Base-by-base conservation (phyloP, 1,140 invertebrate genomes). In the Pygmarrhopalites habei region DNA sequence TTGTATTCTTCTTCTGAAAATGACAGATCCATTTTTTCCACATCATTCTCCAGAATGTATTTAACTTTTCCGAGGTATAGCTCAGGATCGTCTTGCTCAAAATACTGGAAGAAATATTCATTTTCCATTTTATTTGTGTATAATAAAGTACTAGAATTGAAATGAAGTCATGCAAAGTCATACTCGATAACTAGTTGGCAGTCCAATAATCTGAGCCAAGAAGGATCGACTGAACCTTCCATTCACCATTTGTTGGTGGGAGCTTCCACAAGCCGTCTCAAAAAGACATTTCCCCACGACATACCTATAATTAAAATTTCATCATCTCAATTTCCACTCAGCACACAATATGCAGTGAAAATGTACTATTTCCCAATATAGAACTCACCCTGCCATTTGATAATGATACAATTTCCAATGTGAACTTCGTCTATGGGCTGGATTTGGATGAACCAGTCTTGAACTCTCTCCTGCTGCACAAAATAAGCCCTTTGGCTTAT, bases 81-180 rank as follows among this genome's bases (percentile, higher is more conserved):
- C 76, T 95, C 92, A 0, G 92, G 92, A 77, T 95, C 92, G 74
- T 96, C 92, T 78, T 92, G 90, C 73, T 95, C 92, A 77, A 96
- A 96, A 77, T 95, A 92, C 85, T 89, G 75, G 21, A 46, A 59
- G 4, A 30, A 35, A 35, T 14, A 26, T 25, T 14, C 19, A 21
- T 4, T 5, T 26, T 0, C 2, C 25, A n/a, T n/a, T n/a, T n/a
- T n/a, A n/a, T n/a, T n/a, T n/a, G n/a, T n/a, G n/a, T n/a, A 21
- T 39, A 56, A 35, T 14, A 56, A 12, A 15, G 44, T 47, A 14
- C 44, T 15, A 14, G 12, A 12, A 15, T 47, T 15, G 44, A 7
- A 21, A 12, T 47, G 19, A 47, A 52, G 4, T 43, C 23, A 17
- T 12, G 49, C 75, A 71, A 15, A 25, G 15, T 67, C 53, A 69